Evolutionary conservation across 2,113 vertebrate species (phyloP), one percentile per base, ranked within the genome.

Genomic region (Emydura subglobosa): DNA sequence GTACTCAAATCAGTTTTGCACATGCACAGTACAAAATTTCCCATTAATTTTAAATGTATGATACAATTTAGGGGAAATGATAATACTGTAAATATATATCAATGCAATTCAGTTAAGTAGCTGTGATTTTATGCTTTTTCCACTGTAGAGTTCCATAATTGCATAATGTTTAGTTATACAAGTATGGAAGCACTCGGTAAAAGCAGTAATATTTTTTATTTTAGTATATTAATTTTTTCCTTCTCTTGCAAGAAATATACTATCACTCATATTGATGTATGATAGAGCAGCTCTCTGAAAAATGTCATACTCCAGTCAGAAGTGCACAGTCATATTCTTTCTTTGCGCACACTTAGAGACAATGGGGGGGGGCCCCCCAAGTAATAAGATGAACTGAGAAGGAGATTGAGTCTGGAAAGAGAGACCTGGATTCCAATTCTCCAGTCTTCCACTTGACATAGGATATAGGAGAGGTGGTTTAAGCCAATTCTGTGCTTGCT

Each of bases 41-140:
- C 54, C 76, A 14, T 19, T 7, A 85, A 78, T 19, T 74, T 74
- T 22, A 34, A n/a, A 19, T n/a, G 59, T 19, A 61, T 82, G 47
- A 53, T 50, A 50, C 49, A 39, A 3, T 55, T 79, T 29, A 44
- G n/a, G 9, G 31, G 17, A 21, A 7, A 47, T 1, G 29, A 51
- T 24, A 34, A 57, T 14, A 54, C 53, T 0, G 16, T 17, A 31
- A 88, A 74, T 21, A 82, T 10, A 17, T 0, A 72, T 59, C 44
- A 27, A 9, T 0, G 0, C n/a, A 81, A 14, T 16, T 72, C 57
- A 54, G 22, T 27, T 11, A 2, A 2, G 88, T 16, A n/a, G 34
- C 16, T 72, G 65, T 22, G 34, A 72, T 72, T 72, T 39, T 72
- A 19, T 22, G 80, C 72, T 22, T 22, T 61, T 44, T 78, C n/a